Conservation (phyloP, 2,888 invertebrate species). For the Mesorhabditis belari region DNA sequence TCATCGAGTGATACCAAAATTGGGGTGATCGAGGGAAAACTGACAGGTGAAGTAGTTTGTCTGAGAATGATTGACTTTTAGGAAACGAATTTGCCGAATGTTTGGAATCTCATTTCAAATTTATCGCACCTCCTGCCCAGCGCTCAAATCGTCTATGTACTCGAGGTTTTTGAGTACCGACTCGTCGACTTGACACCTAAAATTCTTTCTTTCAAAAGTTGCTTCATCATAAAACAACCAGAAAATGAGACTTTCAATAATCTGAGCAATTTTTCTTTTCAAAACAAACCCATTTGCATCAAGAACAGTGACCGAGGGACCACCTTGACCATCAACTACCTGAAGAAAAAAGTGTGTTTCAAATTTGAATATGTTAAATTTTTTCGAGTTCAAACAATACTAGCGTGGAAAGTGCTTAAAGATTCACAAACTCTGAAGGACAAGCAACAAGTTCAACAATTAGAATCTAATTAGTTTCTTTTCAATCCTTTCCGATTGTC, state of each 20-base stretch:
- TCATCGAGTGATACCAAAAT: no score
- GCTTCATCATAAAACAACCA: not conserved
- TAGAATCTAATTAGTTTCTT: no score
- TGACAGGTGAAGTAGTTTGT: not conserved
- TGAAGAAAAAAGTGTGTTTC: no score
- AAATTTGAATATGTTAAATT: no score
- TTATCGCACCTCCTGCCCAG: conserved; percentile 43
- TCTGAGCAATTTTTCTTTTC: not conserved
- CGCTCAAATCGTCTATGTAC: conserved; percentile 42
- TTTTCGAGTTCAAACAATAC: no score
- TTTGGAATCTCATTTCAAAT: not conserved
- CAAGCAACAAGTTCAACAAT: no score
- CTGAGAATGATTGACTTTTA: not conserved
- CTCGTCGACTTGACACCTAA: conserved; percentile 44
- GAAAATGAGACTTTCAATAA: not conserved
- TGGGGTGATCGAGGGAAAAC: not conserved
- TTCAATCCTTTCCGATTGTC: no score
- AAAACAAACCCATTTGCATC: conserved; percentile 38
- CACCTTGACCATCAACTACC: conserved; percentile 50
- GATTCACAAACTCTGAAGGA: no score
- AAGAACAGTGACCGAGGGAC: conserved; percentile 45
- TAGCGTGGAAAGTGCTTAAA: no score
- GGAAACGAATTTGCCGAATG: not conserved
- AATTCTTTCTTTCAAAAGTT: conserved; percentile 1
- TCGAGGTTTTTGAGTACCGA: conserved; percentile 47